Conservation (phyloP, 2,888 invertebrate genomes). For the Poecilobothrus nobilitatus region DNA sequence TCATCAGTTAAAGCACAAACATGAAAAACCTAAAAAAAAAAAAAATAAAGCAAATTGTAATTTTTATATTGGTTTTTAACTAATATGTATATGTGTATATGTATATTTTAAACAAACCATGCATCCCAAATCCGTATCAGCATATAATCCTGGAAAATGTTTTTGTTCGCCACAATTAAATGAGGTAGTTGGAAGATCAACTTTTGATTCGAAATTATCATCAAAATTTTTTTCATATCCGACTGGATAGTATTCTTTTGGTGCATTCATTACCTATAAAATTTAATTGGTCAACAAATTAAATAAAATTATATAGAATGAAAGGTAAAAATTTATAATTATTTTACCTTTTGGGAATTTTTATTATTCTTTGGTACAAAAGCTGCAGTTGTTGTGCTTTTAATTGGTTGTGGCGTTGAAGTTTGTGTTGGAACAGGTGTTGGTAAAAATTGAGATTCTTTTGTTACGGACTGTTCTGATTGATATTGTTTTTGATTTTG, state of each 20-base stretch:
- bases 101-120: constrained; percentile 55
- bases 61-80: not conserved
- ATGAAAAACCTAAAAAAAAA: constrained; percentile 69
- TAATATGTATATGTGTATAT: not conserved
- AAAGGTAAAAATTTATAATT: constrained; percentile 34
- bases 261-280: constrained; percentile 75
- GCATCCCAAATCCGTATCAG: constrained; percentile 79
- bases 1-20: constrained; percentile 84
- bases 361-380: constrained; percentile 25
- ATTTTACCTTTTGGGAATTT: not conserved
- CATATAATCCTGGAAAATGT: constrained; percentile 82
- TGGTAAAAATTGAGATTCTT: constrained; percentile 34
- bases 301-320: constrained; percentile 16
- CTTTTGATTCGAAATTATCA: constrained; percentile 76
- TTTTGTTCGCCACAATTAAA: constrained; percentile 84
- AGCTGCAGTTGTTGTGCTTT: constrained; percentile 34
- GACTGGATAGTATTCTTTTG: constrained; percentile 78
- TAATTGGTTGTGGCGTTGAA: constrained; percentile 33
- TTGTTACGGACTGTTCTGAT: constrained; percentile 49
- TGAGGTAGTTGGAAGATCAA: constrained; percentile 72
- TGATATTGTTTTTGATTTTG: constrained; percentile 37
- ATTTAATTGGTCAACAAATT: not conserved
- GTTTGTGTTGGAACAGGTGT: constrained; percentile 34
- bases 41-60: constrained; percentile 8
- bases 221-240: constrained; percentile 85